Conservation (phyloP, 35 echinoderm and acorn worm genomes). For the Anneissia japonica region DNA sequence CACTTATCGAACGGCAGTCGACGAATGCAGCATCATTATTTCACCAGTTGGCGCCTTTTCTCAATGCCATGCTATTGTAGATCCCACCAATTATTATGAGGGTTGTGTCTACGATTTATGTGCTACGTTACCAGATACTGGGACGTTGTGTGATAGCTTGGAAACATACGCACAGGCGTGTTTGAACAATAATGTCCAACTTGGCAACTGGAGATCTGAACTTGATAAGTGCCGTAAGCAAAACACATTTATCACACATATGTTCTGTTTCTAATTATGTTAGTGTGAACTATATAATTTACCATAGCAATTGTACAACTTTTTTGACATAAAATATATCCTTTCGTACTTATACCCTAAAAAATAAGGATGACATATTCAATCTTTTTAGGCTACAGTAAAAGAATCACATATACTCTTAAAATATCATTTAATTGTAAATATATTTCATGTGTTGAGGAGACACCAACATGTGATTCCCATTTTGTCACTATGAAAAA, state of each 20-base stretch:
- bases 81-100: constrained; percentile 36
- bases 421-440: too few relatives aligned
- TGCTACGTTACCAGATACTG: constrained; percentile 20
- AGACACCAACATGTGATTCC: too few relatives aligned
- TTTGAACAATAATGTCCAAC: neutral
- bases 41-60: constrained; percentile 15
- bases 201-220: constrained; percentile 50
- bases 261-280: too few relatives aligned
- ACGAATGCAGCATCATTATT: neutral
- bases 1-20: neutral
- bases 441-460: too few relatives aligned
- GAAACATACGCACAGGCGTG: constrained; percentile 44
- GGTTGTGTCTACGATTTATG: constrained; percentile 60
- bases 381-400: too few relatives aligned
- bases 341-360: too few relatives aligned
- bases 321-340: too few relatives aligned
- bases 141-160: constrained; percentile 31
- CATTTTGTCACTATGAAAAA: too few relatives aligned
- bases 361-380: too few relatives aligned
- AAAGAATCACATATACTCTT: too few relatives aligned
- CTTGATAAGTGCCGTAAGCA: constrained; percentile 50
- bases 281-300: too few relatives aligned
- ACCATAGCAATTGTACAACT: too few relatives aligned
- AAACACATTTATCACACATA: neutral
- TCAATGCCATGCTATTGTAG: constrained; percentile 18